phyloP scores from a whole-genome alignment of 2,888 invertebrate species.

The Cataglyphis livida region DNA sequence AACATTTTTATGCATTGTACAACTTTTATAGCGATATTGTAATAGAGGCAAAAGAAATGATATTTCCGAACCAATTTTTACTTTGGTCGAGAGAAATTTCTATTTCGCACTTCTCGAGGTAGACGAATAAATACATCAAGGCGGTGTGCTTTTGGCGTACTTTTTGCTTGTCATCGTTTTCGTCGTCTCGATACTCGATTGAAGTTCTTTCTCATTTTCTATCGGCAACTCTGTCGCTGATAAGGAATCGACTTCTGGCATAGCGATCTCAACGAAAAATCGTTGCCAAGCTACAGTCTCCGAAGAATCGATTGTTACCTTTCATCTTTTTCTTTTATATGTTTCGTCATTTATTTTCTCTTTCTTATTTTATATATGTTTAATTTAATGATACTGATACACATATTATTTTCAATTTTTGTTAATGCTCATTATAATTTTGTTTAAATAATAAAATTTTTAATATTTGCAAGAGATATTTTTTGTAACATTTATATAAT shows the following conservation, averaged over 20 bases:
- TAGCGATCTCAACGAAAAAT: conserved; percentile 69
- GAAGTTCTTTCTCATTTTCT: conserved; percentile 58
- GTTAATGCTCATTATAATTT: background rate
- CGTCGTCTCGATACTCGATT: conserved; percentile 39
- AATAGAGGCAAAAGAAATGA: background rate
- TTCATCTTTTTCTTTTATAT: conserved; percentile 33
- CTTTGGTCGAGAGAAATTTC: background rate
- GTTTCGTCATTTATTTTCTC: conserved; percentile 18
- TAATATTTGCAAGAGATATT: background rate
- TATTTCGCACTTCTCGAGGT: conserved; percentile 29
- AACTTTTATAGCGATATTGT: conserved; percentile 3
- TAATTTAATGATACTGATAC: background rate
- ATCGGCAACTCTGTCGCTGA: conserved; percentile 72
- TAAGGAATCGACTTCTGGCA: conserved; percentile 76
- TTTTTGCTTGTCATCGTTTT: conserved; percentile 43
- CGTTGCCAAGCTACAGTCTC: conserved; percentile 75
- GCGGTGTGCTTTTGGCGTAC: conserved; percentile 3
- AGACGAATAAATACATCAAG: conserved; percentile 34
- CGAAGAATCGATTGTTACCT: conserved; percentile 70
- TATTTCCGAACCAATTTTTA: conserved; percentile 9
- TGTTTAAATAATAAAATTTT: too few species aligned
- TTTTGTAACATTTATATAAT: too few species aligned
- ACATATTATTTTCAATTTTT: conserved; percentile 5
- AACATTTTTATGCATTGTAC: background rate
- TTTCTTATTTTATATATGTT: background rate